phyloP scores from a whole-genome alignment of 2,888 invertebrate genomes.

The Platypus cylindrus region DNA sequence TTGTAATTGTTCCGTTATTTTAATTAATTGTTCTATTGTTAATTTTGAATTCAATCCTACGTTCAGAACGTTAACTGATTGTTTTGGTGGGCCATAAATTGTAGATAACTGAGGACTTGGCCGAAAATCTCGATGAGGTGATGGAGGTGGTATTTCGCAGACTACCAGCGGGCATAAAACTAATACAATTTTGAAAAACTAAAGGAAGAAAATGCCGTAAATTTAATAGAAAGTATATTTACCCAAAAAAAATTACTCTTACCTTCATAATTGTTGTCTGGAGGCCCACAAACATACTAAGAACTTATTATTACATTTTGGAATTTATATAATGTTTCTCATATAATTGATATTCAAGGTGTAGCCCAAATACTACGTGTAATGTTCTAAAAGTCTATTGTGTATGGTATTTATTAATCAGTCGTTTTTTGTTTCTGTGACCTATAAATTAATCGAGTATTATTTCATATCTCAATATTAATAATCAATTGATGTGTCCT shows the following conservation, averaged over 20 bases:
- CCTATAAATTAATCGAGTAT: slow-evolving; percentile 12
- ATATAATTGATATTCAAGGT: slow-evolving; percentile 12
- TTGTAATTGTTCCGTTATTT: slow-evolving; percentile 13
- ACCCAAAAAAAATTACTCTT: slow-evolving; percentile 20
- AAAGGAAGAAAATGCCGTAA: background rate
- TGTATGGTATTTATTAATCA: slow-evolving; percentile 18
- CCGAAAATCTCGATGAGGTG: slow-evolving; percentile 13
- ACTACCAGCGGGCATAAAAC: slow-evolving; percentile 1
- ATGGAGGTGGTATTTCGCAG: slow-evolving; percentile 19
- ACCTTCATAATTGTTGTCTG: slow-evolving; percentile 22
- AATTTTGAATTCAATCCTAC: slow-evolving; percentile 9
- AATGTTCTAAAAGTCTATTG: slow-evolving; percentile 15
- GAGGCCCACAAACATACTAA: slow-evolving; percentile 9
- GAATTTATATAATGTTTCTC: slow-evolving; percentile 21
- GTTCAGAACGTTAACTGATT: slow-evolving; percentile 2
- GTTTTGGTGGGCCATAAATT: slow-evolving; percentile 3
- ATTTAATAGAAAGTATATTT: slow-evolving; percentile 2
- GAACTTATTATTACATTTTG: slow-evolving; percentile 14
- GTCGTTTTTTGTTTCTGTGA: slow-evolving; percentile 17
- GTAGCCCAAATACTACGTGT: slow-evolving; percentile 9
- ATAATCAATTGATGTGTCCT: background rate
- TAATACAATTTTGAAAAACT: background rate
- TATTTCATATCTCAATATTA: background rate
- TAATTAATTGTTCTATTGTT: slow-evolving; percentile 15
- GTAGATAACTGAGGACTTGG: slow-evolving; percentile 11